Base-by-base conservation (phyloP, 2,888 invertebrate species). In the Steinernema scapterisci region DNA sequence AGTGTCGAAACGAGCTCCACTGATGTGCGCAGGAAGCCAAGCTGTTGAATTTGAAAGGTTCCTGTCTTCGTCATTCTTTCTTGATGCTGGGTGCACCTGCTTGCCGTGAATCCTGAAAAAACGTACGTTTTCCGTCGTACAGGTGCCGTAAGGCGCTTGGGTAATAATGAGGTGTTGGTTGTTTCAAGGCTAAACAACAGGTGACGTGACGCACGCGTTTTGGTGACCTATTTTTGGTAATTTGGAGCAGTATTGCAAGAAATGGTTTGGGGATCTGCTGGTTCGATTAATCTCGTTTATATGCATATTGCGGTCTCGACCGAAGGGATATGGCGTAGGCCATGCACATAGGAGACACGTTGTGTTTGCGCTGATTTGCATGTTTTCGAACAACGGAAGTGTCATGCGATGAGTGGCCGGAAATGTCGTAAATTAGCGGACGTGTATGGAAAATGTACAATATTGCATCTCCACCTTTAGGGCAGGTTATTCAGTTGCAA, bases 301-400 rank as follows among this genome's bases (percentile, higher is more conserved):
- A 38, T 38, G 38, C 38, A 38, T 38, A 38, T 38, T 38, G 38
- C 9, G 38, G 38, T 38, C 38, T 38, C 5, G 3, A 38, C 3
- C 38, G 9, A 9, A 6, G 38, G 5, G 38, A 38, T 38, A 9
- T 38, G 38, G 9, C 38, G 9, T 38, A 6, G 38, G 38, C 38
- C 5, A 38, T 38, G 9, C 38, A 38, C 38, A 9, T 38, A 38
- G 38, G 38, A 38, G 38, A 38, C 38, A 38, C 38, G 13, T 21
- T 16, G 27, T 63, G 63, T 63, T 63, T 63, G 63, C 63, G 3
- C 31, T 31, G 5, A 63, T 63, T 63, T 63, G 38, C 63, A 63
- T 63, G 31, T 63, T 6, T 31, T 25, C 27, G 31, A 63, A 7
- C 5, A 63, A 16, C 63, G 63, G 63, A 63, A 31, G 63, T 63